Evolutionary conservation across 2,888 invertebrate species (phyloP).

Genomic region (Drosophila paranaensis): DNA sequence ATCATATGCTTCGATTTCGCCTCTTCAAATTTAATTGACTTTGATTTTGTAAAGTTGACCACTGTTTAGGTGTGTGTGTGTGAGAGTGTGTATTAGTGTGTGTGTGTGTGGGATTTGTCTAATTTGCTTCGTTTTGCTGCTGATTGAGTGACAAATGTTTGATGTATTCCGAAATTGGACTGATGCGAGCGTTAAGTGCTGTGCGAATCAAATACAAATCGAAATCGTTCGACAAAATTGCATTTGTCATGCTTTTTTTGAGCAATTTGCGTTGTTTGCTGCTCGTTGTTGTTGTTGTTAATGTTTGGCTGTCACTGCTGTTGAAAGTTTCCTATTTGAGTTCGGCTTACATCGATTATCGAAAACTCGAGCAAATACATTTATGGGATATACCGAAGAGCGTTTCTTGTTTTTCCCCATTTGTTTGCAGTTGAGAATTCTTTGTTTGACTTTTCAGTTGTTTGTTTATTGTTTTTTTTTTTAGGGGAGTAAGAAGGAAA

Average conservation of each 20-base stretch:
- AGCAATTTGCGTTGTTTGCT: constrained; percentile 8
- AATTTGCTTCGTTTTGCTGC: constrained; percentile 55
- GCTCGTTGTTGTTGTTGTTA: constrained; percentile 3
- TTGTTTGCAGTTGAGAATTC: constrained; percentile 3
- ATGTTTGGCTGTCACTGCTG: constrained; percentile 16
- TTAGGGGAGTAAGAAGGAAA: not conserved
- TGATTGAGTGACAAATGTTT: constrained; percentile 66
- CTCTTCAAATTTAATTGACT: constrained; percentile 73
- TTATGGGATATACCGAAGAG: not conserved
- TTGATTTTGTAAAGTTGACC: constrained; percentile 55
- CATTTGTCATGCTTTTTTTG: constrained; percentile 30
- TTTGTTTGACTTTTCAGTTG: constrained; percentile 10
- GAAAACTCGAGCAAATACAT: not conserved
- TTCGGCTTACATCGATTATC: constrained; percentile 39
- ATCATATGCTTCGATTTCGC: constrained; percentile 51
- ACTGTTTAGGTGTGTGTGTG: not conserved
- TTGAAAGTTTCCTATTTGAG: constrained; percentile 22
- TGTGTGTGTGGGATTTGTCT: constrained; percentile 33
- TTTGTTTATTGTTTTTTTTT: not conserved
- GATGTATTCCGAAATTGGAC: constrained; percentile 52
- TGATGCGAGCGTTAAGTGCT: constrained; percentile 33
- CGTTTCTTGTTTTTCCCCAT: not conserved
- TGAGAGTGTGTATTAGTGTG: not conserved
- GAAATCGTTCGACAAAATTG: constrained; percentile 25
- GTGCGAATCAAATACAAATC: constrained; percentile 11